Conservation (phyloP, 2,797 vertebrate species). For the Fistularia commersonii region DNA sequence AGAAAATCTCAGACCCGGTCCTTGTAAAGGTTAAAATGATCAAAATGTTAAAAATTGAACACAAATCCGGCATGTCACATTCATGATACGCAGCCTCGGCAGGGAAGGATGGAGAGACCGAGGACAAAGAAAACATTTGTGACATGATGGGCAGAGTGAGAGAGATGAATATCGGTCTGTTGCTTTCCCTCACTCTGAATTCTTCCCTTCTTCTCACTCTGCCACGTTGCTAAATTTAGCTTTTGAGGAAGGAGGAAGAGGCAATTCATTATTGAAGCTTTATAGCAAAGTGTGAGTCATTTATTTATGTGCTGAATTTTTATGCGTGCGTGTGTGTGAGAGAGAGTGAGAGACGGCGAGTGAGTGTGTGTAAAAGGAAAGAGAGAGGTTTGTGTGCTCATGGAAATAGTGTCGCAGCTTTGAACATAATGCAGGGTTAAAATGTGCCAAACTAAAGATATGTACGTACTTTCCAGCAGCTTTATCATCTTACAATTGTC, state of each 20-base stretch:
- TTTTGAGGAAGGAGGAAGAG: constrained; percentile 42
- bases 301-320: constrained; percentile 32
- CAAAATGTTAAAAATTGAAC: too few relatives aligned
- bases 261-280: constrained; percentile 65
- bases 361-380: constrained; percentile 5
- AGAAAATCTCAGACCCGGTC: too few relatives aligned
- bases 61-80: too few relatives aligned
- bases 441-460: too few relatives aligned
- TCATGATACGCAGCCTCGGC: constrained; percentile 6
- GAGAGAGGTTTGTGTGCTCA: background rate
- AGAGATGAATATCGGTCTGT: background rate
- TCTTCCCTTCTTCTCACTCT: constrained; percentile 38
- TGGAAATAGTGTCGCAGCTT: too few relatives aligned
- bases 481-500: too few relatives aligned
- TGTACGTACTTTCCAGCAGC: too few relatives aligned
- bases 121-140: constrained; percentile 24
- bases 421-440: too few relatives aligned
- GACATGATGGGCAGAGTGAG: constrained; percentile 7
- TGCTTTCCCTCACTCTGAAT: constrained; percentile 2
- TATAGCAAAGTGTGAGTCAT: constrained; percentile 50
- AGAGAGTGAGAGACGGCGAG: background rate
- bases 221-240: constrained; percentile 52
- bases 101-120: constrained; percentile 5
- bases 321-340: background rate
- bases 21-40: too few relatives aligned